Evolutionary conservation across 2,797 vertebrate genomes (phyloP).

Genomic region (Aldrovandia affinis): DNA sequence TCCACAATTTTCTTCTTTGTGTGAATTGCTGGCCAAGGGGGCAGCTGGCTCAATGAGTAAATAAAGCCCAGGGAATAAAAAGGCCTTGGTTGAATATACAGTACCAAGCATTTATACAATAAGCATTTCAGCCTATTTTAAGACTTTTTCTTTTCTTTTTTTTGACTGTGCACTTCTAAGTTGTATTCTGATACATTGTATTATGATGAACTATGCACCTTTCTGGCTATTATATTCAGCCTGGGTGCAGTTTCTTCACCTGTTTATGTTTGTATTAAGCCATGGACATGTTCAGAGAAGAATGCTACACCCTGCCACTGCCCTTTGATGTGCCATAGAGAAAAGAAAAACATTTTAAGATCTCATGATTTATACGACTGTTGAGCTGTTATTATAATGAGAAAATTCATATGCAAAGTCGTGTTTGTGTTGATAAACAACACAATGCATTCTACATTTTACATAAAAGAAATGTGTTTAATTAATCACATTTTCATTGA

Average conservation of each 20-base stretch:
- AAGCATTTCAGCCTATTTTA: no score
- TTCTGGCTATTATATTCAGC: no score
- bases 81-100: no score
- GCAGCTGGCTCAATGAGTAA: conserved; percentile 4
- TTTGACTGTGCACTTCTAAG: no score
- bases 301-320: neutral
- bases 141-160: no score
- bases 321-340: neutral
- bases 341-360: neutral
- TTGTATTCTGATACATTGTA: no score
- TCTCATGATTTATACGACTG: neutral
- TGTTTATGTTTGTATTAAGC: no score
- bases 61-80: neutral
- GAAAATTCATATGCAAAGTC: neutral
- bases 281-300: neutral
- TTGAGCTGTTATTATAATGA: neutral
- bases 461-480: neutral
- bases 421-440: neutral
- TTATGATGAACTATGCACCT: no score
- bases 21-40: neutral
- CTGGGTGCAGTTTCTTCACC: no score
- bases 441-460: no score
- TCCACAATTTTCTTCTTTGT: conserved; percentile 5
- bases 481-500: conserved; percentile 17
- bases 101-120: no score